These are phyloP conservation scores for Dufourea novaeangliae DNA, from an alignment of 1,140 invertebrate species.

Conservation along the genomic window DNA sequence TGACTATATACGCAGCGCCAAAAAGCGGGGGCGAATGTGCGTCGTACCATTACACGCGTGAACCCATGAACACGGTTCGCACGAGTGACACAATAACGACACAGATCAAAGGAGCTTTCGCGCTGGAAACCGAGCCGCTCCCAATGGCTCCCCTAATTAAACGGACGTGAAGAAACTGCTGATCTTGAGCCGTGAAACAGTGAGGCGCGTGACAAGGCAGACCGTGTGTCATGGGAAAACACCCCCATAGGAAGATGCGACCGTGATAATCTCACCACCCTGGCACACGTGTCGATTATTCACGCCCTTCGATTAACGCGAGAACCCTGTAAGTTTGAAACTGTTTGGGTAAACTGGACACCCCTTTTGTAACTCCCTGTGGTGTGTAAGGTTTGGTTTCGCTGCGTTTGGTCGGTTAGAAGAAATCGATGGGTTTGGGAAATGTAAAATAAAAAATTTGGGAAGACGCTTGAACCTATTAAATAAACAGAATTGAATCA, in stretches of 20 bases:
- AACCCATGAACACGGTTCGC: slow-evolving; percentile 21
- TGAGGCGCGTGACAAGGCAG: not conserved
- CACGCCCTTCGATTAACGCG: slow-evolving; percentile 6
- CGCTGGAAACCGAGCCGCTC: not conserved
- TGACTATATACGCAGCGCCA: too few relatives aligned
- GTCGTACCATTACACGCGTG: not conserved
- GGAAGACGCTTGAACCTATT: too few relatives aligned
- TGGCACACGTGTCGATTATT: slow-evolving; percentile 43
- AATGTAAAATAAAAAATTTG: too few relatives aligned
- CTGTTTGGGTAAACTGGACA: slow-evolving; percentile 2
- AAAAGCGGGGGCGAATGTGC: slow-evolving; percentile 14
- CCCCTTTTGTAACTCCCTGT: not conserved
- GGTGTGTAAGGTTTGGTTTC: not conserved
- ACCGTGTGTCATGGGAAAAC: slow-evolving; percentile 13
- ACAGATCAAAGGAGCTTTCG: slow-evolving; percentile 41
- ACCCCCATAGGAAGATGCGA: not conserved
- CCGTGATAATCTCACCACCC: slow-evolving; percentile 29
- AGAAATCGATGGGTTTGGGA: not conserved
- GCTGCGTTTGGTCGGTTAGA: not conserved
- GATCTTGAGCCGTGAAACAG: slow-evolving; percentile 26
- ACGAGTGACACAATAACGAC: slow-evolving; percentile 5
- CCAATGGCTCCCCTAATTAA: slow-evolving; percentile 13
- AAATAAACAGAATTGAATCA: too few relatives aligned
- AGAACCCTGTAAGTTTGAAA: slow-evolving; percentile 9
- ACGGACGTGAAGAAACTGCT: slow-evolving; percentile 22